These are phyloP conservation scores for Spodoptera exigua DNA, from an alignment of 2,888 invertebrate species.

Conservation along the genomic window DNA sequence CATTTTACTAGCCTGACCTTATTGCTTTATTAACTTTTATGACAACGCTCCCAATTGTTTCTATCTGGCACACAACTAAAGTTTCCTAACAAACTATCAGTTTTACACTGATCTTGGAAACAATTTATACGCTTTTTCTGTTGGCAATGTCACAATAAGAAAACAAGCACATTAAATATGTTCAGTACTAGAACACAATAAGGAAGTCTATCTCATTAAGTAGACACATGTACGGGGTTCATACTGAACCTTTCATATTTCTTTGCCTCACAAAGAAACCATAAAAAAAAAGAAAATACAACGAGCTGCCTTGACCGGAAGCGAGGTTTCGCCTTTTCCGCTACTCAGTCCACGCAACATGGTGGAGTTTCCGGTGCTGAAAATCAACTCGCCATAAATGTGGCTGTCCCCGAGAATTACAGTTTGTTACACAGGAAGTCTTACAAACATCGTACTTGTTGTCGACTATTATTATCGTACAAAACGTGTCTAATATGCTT, in stretches of 20 bases:
- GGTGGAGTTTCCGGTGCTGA: conserved; percentile 68
- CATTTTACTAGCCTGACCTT: conserved; percentile 45
- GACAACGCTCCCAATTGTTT: conserved; percentile 40
- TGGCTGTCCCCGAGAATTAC: conserved; percentile 51
- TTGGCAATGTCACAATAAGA: conserved; percentile 1
- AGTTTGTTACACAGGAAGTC: conserved; percentile 57
- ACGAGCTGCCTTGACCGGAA: conserved; percentile 65
- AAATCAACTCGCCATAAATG: conserved; percentile 61
- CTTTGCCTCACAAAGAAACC: conserved; percentile 26
- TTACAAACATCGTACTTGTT: conserved; percentile 34
- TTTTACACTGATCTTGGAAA: conserved; percentile 17
- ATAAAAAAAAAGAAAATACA: conserved; percentile 59
- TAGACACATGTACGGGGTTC: background rate
- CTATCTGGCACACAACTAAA: conserved; percentile 35
- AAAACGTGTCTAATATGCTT: background rate
- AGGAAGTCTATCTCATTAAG: conserved; percentile 22
- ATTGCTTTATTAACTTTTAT: conserved; percentile 55
- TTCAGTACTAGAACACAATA: conserved; percentile 8
- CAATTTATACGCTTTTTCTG: conserved; percentile 16
- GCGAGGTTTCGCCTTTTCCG: conserved; percentile 73
- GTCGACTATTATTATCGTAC: conserved; percentile 21
- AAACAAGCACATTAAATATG: conserved; percentile 6
- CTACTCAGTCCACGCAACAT: conserved; percentile 71
- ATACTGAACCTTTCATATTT: conserved; percentile 16
- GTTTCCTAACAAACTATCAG: conserved; percentile 38